Evolutionary conservation across 1,140 invertebrate genomes (phyloP), one percentile per base, ranked within the genome.

Genomic region (Brachionus rubens): DNA sequence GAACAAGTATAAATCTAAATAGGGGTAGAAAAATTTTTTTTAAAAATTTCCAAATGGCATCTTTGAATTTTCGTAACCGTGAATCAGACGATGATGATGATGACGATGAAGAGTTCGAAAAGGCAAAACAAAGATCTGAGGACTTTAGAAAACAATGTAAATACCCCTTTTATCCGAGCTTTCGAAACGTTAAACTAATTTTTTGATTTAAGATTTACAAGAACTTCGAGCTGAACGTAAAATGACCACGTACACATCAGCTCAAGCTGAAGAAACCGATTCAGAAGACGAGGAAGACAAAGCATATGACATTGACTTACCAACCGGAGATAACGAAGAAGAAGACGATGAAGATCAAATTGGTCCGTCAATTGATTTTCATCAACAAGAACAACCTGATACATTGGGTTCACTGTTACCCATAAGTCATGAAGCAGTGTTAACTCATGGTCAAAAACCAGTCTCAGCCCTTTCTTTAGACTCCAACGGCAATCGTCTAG

Each of bases 401-500:
- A 28, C 19, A 26, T 33, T 68, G 0, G 30, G 48, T n/a, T 28
- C 41, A 40, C 14, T 68, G 2, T 30, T 75, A 16, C 72, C 72
- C 24, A 16, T 75, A 40, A 30, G 24, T 14, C 50, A 75, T 54
- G 72, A 75, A 30, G 33, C 48, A n/a, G 50, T 54, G 26, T 33
- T 75, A 14, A 24, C 30, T 19, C 72, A 75, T 16, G 72, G 72
- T 14, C 36, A 33, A 33, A 76, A 76, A 48, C n/a, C 75, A 79
- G 81, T 88, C 0, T 90, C 92, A 1, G 93, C 93, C 0, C 82
- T 98, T 3, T 89, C 91, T 10, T 88, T 93, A 1, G 96, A 99
- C 86, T 91, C 93, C 0, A 91, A 93, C 28, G 96, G 96, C 16
- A 91, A 93, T 16, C 86, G 96, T 28, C 84, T 98, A 12, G 92